phyloP scores from a whole-genome alignment of 2,113 vertebrate species.

The Salvelinus alpinus region DNA sequence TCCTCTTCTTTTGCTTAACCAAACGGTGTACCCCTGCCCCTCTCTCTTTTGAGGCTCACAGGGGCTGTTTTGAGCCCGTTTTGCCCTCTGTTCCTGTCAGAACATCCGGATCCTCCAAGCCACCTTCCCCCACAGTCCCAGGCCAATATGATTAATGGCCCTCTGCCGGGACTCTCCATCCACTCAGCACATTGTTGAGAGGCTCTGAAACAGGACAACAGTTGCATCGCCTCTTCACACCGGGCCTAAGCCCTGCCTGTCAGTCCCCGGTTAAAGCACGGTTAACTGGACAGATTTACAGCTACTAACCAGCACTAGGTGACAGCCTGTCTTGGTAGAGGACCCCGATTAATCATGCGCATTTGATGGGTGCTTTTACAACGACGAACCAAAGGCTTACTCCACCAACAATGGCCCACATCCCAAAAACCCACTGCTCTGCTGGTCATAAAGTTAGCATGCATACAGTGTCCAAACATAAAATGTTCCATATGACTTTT shows the following conservation, averaged over 20 bases:
- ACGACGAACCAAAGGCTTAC: slow-evolving; percentile 64
- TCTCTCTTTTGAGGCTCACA: slow-evolving; percentile 51
- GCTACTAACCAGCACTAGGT: slow-evolving; percentile 71
- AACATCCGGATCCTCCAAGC: slow-evolving; percentile 62
- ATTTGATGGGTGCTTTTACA: slow-evolving; percentile 55
- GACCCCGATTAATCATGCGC: slow-evolving; percentile 48
- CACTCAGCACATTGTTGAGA: slow-evolving; percentile 81
- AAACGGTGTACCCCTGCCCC: background rate
- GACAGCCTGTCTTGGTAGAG: slow-evolving; percentile 53
- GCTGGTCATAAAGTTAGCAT: too few relatives aligned
- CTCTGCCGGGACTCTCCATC: slow-evolving; percentile 74
- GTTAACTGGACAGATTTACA: slow-evolving; percentile 86
- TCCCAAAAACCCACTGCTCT: too few relatives aligned
- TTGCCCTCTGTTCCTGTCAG: slow-evolving; percentile 75
- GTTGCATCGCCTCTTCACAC: slow-evolving; percentile 81
- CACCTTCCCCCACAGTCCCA: slow-evolving; percentile 38
- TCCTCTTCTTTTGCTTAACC: slow-evolving; percentile 5
- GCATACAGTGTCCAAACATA: too few relatives aligned
- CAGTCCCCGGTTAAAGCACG: slow-evolving; percentile 76
- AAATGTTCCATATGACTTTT: background rate
- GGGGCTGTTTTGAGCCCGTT: slow-evolving; percentile 66
- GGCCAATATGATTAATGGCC: slow-evolving; percentile 78
- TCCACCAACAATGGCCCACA: too few relatives aligned
- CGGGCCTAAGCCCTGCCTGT: slow-evolving; percentile 77
- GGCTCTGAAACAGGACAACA: slow-evolving; percentile 80